Evolutionary conservation across 2,797 vertebrate species (phyloP).

Genomic region (Schizopygopsis pylzovi): DNA sequence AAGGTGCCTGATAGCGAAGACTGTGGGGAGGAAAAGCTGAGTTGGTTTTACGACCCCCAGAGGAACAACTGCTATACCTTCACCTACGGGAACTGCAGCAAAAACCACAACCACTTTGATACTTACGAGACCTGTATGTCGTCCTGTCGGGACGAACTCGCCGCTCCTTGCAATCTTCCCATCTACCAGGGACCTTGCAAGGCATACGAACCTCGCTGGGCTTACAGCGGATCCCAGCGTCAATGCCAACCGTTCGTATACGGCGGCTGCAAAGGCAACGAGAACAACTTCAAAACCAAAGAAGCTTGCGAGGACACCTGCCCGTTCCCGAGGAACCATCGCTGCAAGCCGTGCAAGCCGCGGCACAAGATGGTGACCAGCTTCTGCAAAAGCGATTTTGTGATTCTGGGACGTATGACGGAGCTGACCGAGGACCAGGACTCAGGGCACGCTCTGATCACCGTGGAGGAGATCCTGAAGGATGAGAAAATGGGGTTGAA

Average conservation of each 20-base stretch:
- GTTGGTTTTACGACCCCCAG: conserved; percentile 91
- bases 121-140: conserved; percentile 87
- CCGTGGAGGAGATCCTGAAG: conserved; percentile 93
- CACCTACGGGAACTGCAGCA: conserved; percentile 81
- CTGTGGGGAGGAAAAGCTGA: conserved; percentile 87
- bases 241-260: conserved; percentile 96
- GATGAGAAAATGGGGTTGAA: conserved; percentile 98
- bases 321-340: conserved; percentile 87
- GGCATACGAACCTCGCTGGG: conserved; percentile 92
- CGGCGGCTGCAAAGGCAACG: conserved; percentile 91
- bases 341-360: conserved; percentile 90
- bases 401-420: conserved; percentile 88
- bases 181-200: conserved; percentile 93
- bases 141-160: conserved; percentile 87
- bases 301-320: conserved; percentile 93
- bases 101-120: conserved; percentile 79
- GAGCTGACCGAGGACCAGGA: conserved; percentile 90
- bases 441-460: conserved; percentile 88
- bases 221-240: conserved; percentile 83
- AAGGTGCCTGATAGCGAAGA: conserved; percentile 83
- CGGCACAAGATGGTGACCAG: conserved; percentile 93
- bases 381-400: conserved; percentile 96
- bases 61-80: conserved; percentile 93
- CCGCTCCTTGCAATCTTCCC: conserved; percentile 86
- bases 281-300: conserved; percentile 95